Conservation (phyloP, 2,888 invertebrate species). For the Amphipoea oculea region DNA sequence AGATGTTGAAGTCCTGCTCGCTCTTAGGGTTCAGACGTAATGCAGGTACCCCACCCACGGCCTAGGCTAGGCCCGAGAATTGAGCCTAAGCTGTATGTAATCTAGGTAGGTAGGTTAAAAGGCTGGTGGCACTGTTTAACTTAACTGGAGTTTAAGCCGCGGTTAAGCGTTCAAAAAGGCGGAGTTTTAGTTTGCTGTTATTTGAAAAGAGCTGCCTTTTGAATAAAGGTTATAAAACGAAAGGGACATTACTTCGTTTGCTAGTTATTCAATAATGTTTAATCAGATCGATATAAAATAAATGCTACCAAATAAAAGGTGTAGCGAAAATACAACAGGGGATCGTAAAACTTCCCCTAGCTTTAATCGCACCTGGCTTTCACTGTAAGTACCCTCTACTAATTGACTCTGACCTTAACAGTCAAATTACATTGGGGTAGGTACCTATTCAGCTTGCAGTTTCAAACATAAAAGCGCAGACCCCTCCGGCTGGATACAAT, state of each 20-base stretch:
- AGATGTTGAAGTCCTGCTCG: conserved; percentile 24
- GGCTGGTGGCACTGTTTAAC: conserved; percentile 31
- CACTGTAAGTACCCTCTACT: conserved; percentile 11
- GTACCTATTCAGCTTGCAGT: conserved; percentile 18
- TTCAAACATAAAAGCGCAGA: conserved; percentile 5
- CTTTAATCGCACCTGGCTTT: conserved; percentile 39
- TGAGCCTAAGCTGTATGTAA: conserved; percentile 44
- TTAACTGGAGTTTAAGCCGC: conserved; percentile 29
- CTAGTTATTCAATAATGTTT: background rate
- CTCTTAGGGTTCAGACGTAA: conserved; percentile 38
- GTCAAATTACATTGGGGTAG: conserved; percentile 10
- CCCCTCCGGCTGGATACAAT: background rate
- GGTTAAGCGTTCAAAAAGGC: background rate
- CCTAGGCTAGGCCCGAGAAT: conserved; percentile 58
- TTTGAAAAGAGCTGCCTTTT: background rate
- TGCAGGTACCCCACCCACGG: conserved; percentile 63
- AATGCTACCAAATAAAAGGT: background rate
- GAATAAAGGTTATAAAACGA: background rate
- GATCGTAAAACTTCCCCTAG: conserved; percentile 21
- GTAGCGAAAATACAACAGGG: background rate
- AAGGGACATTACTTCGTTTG: background rate
- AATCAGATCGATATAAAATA: conserved; percentile 1
- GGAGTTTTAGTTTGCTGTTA: background rate
- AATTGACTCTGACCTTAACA: conserved; percentile 28
- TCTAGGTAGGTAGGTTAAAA: conserved; percentile 44